A percentile compares a stretch with the other conserved stretches of the same genome.
Conservation (phyloP, 1,140 invertebrate genomes). For the Elymnias hypermnestra region DNA sequence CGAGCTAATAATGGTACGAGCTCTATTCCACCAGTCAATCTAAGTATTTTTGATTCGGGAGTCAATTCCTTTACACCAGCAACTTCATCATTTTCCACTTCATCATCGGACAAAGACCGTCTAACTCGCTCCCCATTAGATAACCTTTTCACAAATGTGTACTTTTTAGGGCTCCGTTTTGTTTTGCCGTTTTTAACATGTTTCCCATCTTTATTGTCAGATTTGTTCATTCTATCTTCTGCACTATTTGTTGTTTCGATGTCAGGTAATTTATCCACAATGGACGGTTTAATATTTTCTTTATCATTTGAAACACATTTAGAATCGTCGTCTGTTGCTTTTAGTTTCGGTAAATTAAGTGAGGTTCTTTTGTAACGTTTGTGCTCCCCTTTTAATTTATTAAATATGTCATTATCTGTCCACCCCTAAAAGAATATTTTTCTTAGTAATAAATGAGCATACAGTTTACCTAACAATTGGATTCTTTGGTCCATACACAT, state of each 20-base stretch:
- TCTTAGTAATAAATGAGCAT: no score
- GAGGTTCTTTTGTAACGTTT: constrained; percentile 52
- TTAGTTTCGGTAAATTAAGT: constrained; percentile 67
- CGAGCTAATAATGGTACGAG: constrained; percentile 81
- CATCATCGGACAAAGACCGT: constrained; percentile 30
- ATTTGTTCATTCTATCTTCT: constrained; percentile 18
- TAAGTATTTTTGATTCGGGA: constrained; percentile 66
- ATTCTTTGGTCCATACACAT: neutral
- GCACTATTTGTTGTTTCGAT: constrained; percentile 33
- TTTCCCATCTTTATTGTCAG: constrained; percentile 21
- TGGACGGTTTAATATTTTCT: constrained; percentile 38
- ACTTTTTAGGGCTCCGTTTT: constrained; percentile 37
- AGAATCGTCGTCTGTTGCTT: constrained; percentile 53
- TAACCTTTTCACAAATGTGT: constrained; percentile 51
- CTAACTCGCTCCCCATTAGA: constrained; percentile 45
- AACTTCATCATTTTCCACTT: constrained; percentile 18
- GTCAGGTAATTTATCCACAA: constrained; percentile 48
- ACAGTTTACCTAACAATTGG: no score
- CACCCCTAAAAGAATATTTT: constrained; percentile 64
- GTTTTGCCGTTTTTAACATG: constrained; percentile 26
- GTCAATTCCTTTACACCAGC: constrained; percentile 60
- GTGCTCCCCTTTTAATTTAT: constrained; percentile 48
- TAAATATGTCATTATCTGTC: constrained; percentile 65
- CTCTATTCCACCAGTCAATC: constrained; percentile 79
- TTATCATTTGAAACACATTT: constrained; percentile 29